Conservation (phyloP, 2,113 vertebrate genomes). For the Recurvirostra avosetta region DNA sequence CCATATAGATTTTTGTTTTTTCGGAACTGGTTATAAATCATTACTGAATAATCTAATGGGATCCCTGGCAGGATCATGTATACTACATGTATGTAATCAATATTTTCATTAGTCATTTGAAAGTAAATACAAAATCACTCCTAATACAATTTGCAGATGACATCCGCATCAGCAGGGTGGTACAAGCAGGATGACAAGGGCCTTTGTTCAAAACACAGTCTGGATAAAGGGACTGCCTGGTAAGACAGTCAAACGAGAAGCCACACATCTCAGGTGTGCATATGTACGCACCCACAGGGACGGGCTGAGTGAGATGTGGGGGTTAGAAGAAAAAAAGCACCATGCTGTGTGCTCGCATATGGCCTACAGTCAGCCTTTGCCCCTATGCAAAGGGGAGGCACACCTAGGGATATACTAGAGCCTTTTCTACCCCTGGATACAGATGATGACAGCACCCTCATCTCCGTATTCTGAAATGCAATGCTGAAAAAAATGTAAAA, state of each 20-base stretch:
- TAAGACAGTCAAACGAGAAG: not conserved
- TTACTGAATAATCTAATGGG: not conserved
- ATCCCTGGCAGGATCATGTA: not conserved
- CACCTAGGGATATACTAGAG: not conserved
- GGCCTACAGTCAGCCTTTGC: not conserved
- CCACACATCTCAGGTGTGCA: not conserved
- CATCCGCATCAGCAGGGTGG: not conserved
- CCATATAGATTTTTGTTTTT: not conserved
- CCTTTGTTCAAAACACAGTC: not conserved
- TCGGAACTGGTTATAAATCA: not conserved
- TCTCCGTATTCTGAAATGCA: not conserved
- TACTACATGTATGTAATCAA: not conserved
- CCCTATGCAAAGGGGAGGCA: not conserved
- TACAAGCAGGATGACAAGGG: not conserved
- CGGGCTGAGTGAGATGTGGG: not conserved
- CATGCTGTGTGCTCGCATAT: fast-evolving
- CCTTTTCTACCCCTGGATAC: not conserved
- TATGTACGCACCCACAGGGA: not conserved
- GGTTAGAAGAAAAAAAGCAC: not conserved
- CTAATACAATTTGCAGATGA: not conserved
- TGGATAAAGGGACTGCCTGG: not conserved
- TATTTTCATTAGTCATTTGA: conserved; percentile 15
- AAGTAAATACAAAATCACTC: conserved; percentile 18
- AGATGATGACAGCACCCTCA: too few relatives aligned
- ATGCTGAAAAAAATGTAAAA: not conserved